Percentiles rank a stretch among this genome's conserved stretches.
phyloP scores from a whole-genome alignment of 2,888 invertebrate species.

The Hypena proboscidalis region DNA sequence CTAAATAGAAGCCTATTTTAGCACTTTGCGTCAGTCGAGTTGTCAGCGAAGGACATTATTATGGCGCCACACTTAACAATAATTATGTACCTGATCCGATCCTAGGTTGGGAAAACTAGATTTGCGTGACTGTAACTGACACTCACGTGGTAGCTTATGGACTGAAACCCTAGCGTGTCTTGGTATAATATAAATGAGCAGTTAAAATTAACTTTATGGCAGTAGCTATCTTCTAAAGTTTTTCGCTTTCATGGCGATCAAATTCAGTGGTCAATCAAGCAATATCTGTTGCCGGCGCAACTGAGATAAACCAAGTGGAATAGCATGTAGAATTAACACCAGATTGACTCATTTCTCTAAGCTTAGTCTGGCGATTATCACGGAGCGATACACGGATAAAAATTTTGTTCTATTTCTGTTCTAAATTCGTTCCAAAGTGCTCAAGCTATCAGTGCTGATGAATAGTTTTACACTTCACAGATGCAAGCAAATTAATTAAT shows the following conservation, averaged over 20 bases:
- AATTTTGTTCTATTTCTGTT: background rate
- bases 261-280: conserved; percentile 6
- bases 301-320: conserved; percentile 3
- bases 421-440: background rate
- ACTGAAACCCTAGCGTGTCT: conserved; percentile 31
- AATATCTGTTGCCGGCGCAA: conserved; percentile 1
- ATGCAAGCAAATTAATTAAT: no score
- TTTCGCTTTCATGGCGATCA: conserved; percentile 9
- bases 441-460: conserved; percentile 19
- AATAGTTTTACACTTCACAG: conserved; percentile 27
- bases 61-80: conserved; percentile 24
- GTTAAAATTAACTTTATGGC: conserved; percentile 7
- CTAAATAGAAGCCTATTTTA: conserved; percentile 20
- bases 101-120: conserved; percentile 17
- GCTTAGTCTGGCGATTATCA: background rate
- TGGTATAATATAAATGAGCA: conserved; percentile 9
- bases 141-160: conserved; percentile 30
- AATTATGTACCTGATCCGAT: conserved; percentile 17
- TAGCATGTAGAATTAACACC: conserved; percentile 2
- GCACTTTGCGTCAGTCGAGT: conserved; percentile 16
- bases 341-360: background rate
- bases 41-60: conserved; percentile 28
- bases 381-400: background rate
- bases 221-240: conserved; percentile 7
- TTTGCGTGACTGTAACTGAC: conserved; percentile 30